Evolutionary conservation across 2,888 invertebrate genomes (phyloP), one percentile per base, ranked within the genome.

Genomic region (Cremastinae sp.): DNA sequence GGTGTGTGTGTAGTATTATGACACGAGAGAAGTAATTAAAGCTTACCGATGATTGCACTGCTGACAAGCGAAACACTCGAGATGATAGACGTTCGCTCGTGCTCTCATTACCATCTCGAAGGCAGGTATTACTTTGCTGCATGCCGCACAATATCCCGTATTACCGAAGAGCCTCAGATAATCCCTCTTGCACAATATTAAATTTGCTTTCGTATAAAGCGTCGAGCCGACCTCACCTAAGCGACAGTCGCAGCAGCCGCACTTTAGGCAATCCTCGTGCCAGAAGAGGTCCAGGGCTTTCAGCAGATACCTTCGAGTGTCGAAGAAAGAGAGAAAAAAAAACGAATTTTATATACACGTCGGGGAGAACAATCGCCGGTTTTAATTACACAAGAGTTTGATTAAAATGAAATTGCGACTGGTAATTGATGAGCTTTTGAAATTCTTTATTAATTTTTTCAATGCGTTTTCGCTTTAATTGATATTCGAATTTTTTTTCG

Each of bases 101-200:
- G 98, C 98, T 82, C 98, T 93, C 98, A 99, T 99, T 83, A 98
- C 98, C 98, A 98, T 98, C 91, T 99, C 98, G 90, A 98, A 98
- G 62, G 98, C 98, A 1, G 98, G 98, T 89, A 99, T 99, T 88
- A 97, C 96, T 91, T 98, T 98, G 90, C 96, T 96, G 92, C 99
- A 99, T 16, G 98, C 98, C 35, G 98, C 96, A 91, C 98, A 99
- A 90, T 96, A 96, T 28, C 98, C 98, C 12, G 97, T 98, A 88
- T 96, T 96, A 68, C 98, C 98, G 89, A 98, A 98, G 89, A 98
- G 92, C 96, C 98, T 96, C 90, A 98, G 93, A 91, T 98, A 98
- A 90, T 98, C 98, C 88, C 98, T 92, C 90, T 97, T 96, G 93
- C 98, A 98, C 74, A 98, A 93, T 88, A 98, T 96, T 81, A 98